Evolutionary conservation across 2,888 invertebrate genomes (phyloP).

Genomic region (Cerceris rybyensis): DNA sequence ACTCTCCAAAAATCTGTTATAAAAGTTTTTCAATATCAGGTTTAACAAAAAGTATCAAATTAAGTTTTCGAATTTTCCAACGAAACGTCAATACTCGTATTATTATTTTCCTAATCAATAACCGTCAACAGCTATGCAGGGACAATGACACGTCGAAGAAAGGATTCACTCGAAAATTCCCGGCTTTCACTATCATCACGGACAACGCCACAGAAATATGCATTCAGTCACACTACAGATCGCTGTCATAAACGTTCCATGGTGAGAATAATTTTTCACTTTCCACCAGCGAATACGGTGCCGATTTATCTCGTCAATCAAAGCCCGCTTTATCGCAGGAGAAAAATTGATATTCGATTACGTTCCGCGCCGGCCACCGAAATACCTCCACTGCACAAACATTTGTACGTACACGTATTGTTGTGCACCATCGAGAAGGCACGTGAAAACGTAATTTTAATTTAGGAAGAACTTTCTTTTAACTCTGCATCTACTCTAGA

Average conservation of each 20-base stretch:
- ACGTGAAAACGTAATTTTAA: too few relatives aligned
- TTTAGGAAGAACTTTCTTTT: too few relatives aligned
- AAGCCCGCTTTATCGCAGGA: constrained; percentile 24
- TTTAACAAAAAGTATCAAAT: too few relatives aligned
- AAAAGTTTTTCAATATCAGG: too few relatives aligned
- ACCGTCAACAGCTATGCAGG: not conserved
- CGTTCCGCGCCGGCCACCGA: constrained; percentile 7
- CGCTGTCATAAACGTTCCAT: constrained; percentile 24
- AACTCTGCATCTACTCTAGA: too few relatives aligned
- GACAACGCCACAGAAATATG: constrained; percentile 1
- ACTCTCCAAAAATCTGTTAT: too few relatives aligned
- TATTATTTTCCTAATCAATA: too few relatives aligned
- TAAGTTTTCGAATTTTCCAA: too few relatives aligned
- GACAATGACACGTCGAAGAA: not conserved
- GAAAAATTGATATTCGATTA: constrained; percentile 57
- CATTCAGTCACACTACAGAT: constrained; percentile 29
- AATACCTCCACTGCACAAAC: not conserved
- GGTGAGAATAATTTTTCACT: constrained; percentile 42
- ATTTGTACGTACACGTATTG: constrained; percentile 1
- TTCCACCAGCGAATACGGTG: not conserved
- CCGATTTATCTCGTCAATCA: constrained; percentile 44
- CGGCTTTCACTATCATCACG: constrained; percentile 1
- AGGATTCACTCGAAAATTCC: not conserved
- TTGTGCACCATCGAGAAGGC: too few relatives aligned
- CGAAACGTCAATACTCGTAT: too few relatives aligned